Percentiles rank a stretch among this genome's conserved stretches.
phyloP scores from a whole-genome alignment of 1,140 invertebrate genomes.

The Lucilia sericata region DNA sequence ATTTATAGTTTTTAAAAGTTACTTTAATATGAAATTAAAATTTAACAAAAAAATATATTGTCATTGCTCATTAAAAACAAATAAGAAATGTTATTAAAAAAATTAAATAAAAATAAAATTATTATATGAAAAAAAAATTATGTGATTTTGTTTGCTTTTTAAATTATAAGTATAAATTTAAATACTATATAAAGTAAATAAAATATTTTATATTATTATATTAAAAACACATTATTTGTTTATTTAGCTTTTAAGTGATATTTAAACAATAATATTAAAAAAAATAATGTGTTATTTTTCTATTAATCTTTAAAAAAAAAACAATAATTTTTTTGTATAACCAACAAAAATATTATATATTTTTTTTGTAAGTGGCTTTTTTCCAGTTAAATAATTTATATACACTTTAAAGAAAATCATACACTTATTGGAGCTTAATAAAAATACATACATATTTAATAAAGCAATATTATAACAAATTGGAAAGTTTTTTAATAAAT shows the following conservation, averaged over 20 bases:
- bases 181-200: neutral
- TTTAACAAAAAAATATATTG: neutral
- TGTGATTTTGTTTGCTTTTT: constrained; percentile 24
- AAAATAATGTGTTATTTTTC: neutral
- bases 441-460: neutral
- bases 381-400: too few species aligned
- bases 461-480: neutral
- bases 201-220: too few species aligned
- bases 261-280: neutral
- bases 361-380: neutral
- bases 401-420: neutral
- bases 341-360: neutral
- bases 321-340: neutral
- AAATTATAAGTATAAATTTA: neutral
- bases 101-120: neutral
- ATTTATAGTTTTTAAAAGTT: neutral
- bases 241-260: neutral
- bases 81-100: neutral
- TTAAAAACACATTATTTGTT: neutral
- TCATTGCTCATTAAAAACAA: neutral
- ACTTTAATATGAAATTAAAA: neutral
- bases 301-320: neutral
- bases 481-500: too few species aligned
- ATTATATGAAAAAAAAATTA: neutral
- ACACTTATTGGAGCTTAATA: neutral